These are phyloP conservation scores for Pygoscelis adeliae DNA, from an alignment of 2,113 vertebrate species.

Conservation along the genomic window DNA sequence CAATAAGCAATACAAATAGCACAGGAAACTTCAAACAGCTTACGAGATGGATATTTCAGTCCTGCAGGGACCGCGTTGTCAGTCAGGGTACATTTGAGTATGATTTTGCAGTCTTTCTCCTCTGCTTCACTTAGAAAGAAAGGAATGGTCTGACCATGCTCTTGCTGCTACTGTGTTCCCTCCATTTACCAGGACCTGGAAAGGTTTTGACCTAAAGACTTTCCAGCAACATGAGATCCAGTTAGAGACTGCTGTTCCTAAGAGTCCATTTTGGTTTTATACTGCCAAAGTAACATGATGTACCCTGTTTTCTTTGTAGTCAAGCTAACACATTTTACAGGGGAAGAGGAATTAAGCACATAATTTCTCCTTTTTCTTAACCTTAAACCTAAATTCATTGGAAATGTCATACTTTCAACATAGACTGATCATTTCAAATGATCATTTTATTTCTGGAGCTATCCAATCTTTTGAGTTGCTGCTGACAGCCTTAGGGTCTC, in stretches of 20 bases:
- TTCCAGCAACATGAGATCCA: neutral
- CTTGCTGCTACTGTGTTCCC: neutral
- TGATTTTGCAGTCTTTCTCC: neutral
- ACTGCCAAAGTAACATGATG: neutral
- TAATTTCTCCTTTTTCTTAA: neutral
- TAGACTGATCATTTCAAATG: neutral
- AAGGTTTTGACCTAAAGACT: neutral
- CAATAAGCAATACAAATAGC: neutral
- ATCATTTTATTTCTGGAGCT: neutral
- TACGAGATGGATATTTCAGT: neutral
- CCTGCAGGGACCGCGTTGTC: accelerated
- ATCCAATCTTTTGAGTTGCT: neutral
- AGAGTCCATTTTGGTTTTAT: neutral
- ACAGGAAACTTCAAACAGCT: neutral
- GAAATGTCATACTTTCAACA: neutral
- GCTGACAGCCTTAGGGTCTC: neutral
- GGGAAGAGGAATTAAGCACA: neutral
- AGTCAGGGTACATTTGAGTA: neutral
- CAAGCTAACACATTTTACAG: neutral
- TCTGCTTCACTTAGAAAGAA: neutral
- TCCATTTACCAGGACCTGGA: neutral
- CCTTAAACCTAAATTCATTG: neutral
- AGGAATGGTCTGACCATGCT: neutral
- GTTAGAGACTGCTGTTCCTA: neutral
- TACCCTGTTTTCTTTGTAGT: neutral